A percentile compares a stretch with the other conserved stretches of the same genome.
These are phyloP conservation scores for Corythornis cristatus DNA, from an alignment of 2,113 vertebrate species.

Conservation along the genomic window DNA sequence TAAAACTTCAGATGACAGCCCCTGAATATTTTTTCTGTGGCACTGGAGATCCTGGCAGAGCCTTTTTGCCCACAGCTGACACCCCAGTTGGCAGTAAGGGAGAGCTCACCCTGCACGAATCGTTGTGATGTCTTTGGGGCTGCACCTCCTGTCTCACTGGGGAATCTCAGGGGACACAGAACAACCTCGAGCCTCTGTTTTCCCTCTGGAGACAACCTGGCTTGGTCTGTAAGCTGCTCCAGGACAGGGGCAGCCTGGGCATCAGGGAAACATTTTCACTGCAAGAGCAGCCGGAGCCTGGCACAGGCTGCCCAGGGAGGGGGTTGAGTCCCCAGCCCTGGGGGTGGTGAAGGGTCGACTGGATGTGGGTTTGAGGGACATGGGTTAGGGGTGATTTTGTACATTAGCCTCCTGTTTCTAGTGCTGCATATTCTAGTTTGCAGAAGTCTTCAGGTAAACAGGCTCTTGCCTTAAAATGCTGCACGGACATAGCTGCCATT, in stretches of 20 bases:
- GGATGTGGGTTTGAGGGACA: no score
- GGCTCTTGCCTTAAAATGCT: background rate
- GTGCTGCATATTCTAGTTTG: background rate
- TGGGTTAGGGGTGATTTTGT: background rate
- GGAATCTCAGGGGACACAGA: background rate
- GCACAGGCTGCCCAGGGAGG: no score
- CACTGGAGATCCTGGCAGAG: background rate
- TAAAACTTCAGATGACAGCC: background rate
- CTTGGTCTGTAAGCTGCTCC: no score
- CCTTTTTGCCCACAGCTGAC: background rate
- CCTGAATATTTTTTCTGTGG: background rate
- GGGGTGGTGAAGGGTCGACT: no score
- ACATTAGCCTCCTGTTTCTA: background rate
- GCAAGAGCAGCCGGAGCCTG: no score
- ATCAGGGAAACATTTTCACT: no score
- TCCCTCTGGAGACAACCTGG: background rate
- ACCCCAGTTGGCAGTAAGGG: fast-evolving
- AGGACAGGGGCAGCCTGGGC: no score
- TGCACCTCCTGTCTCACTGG: background rate
- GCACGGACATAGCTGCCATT: background rate
- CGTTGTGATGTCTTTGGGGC: background rate
- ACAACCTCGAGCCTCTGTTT: background rate
- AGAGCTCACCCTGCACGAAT: background rate
- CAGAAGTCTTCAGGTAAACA: background rate
- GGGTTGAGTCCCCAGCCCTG: no score